Percentiles rank a stretch among this genome's conserved stretches.
Conservation (phyloP, 2,888 invertebrate genomes). For the Lumbricus terrestris region DNA sequence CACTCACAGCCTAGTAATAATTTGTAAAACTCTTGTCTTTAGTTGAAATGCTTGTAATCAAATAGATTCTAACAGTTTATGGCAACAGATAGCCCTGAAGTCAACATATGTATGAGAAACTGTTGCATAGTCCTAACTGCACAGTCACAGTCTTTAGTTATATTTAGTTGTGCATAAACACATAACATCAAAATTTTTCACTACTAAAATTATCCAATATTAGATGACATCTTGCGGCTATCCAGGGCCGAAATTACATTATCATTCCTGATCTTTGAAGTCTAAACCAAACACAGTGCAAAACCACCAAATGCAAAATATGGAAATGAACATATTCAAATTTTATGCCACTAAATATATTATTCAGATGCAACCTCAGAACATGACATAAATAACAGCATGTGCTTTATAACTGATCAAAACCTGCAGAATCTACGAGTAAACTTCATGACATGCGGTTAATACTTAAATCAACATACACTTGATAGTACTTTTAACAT, state of each 20-base stretch:
- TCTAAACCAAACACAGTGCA: neutral
- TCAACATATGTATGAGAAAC: too few relatives aligned
- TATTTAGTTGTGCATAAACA: neutral
- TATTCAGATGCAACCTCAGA: neutral
- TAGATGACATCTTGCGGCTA: neutral
- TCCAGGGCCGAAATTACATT: neutral
- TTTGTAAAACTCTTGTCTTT: too few relatives aligned
- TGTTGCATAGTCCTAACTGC: too few relatives aligned
- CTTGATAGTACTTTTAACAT: neutral
- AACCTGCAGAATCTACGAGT: neutral
- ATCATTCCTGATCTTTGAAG: neutral
- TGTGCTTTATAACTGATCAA: neutral
- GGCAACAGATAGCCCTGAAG: too few relatives aligned
- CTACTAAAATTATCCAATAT: too few relatives aligned
- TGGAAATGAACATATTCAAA: neutral
- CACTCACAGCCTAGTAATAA: too few relatives aligned
- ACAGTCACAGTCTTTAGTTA: neutral
- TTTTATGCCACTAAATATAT: neutral
- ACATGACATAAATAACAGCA: neutral
- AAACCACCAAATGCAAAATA: neutral
- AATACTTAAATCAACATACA: too few relatives aligned
- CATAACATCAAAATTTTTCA: neutral
- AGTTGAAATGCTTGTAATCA: too few relatives aligned
- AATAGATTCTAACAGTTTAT: too few relatives aligned
- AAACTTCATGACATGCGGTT: too few relatives aligned